These are phyloP conservation scores for Glossosoma conforme DNA, from an alignment of 1,140 invertebrate species.

Conservation along the genomic window DNA sequence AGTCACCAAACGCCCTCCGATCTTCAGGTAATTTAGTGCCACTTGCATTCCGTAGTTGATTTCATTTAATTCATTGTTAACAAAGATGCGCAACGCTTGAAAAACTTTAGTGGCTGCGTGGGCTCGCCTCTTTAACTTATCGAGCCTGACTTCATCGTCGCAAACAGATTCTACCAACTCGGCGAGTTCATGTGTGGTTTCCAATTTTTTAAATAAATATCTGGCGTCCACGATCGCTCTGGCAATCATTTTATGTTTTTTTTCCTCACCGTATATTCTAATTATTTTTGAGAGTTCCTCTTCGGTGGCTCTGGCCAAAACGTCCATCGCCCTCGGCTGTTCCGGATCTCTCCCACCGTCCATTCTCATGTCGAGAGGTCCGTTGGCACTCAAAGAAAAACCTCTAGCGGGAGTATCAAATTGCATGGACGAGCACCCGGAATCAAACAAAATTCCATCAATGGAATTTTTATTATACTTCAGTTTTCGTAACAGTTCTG, in stretches of 20 bases:
- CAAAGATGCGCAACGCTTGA: constrained; percentile 91
- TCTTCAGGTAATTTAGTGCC: constrained; percentile 71
- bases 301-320: constrained; percentile 75
- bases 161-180: constrained; percentile 69
- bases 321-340: constrained; percentile 77
- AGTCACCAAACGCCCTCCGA: constrained; percentile 70
- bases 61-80: constrained; percentile 97
- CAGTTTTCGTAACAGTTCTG: constrained; percentile 56
- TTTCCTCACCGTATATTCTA: constrained; percentile 89
- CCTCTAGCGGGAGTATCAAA: constrained; percentile 76
- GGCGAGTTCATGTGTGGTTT: constrained; percentile 79
- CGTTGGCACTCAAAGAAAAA: constrained; percentile 79
- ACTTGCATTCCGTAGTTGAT: constrained; percentile 83
- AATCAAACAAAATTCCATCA: constrained; percentile 88
- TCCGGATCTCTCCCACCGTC: constrained; percentile 66
- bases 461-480: constrained; percentile 61
- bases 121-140: constrained; percentile 68
- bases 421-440: constrained; percentile 96
- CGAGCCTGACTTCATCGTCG: constrained; percentile 53
- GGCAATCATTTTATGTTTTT: constrained; percentile 79
- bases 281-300: constrained; percentile 76
- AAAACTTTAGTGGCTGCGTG: constrained; percentile 91
- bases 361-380: constrained; percentile 95
- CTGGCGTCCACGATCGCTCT: constrained; percentile 83
- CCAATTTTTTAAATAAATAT: constrained; percentile 72